Evolutionary conservation across 2,797 vertebrate species (phyloP).

Genomic region (Urocyon cinereoargenteus): DNA sequence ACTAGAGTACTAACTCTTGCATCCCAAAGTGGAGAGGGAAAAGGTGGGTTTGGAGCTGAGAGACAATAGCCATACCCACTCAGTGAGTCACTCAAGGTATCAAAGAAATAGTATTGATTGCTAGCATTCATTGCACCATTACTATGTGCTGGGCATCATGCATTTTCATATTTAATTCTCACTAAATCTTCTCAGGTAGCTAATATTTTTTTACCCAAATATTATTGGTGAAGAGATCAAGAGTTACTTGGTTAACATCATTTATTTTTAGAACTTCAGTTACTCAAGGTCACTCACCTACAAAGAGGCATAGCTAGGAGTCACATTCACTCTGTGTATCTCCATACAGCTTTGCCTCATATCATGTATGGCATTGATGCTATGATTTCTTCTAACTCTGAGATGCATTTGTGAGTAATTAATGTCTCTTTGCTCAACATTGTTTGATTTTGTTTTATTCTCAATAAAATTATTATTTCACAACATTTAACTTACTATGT

Average conservation of each 20-base stretch:
- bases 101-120: neutral
- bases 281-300: neutral
- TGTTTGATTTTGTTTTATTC: slow-evolving; percentile 57
- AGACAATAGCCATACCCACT: neutral
- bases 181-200: neutral
- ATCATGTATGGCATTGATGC: neutral
- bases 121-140: neutral
- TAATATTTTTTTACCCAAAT: neutral
- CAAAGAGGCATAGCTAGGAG: neutral
- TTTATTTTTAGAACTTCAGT: neutral
- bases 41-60: neutral
- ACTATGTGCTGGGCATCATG: neutral
- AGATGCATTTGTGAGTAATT: slow-evolving; percentile 13
- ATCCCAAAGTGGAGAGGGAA: neutral
- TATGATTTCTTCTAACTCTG: neutral
- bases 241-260: neutral
- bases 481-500: slow-evolving; percentile 54
- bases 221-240: neutral
- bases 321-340: neutral
- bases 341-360: neutral
- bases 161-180: neutral
- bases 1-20: neutral
- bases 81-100: neutral
- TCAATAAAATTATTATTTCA: slow-evolving; percentile 55
- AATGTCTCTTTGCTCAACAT: slow-evolving; percentile 26